Conservation (phyloP, 1,140 invertebrate genomes). For the Cecropterus lyciades region DNA sequence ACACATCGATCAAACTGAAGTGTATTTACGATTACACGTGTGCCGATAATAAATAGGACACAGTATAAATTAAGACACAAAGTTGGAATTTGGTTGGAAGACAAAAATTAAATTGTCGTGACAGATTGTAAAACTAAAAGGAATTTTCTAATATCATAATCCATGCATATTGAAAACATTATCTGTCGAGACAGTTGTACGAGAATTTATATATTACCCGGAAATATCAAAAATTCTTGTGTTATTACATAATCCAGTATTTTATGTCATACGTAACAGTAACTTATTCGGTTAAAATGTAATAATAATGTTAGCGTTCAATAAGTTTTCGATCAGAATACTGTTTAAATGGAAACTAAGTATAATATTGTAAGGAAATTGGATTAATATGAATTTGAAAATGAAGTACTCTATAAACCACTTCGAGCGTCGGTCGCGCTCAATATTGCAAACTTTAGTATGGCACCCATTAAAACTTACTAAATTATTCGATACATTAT, state of each 20-base stretch:
- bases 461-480: conserved; percentile 5
- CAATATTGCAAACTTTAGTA: conserved; percentile 6
- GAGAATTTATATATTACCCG: no score
- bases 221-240: no score
- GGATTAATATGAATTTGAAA: neutral
- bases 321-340: neutral
- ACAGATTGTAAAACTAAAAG: no score
- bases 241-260: neutral
- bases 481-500: conserved; percentile 11
- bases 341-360: neutral
- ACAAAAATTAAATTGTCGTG: no score
- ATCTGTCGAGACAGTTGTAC: no score
- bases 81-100: no score
- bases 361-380: neutral
- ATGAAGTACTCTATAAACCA: neutral
- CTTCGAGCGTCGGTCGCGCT: neutral
- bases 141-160: no score
- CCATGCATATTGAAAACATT: no score
- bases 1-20: neutral
- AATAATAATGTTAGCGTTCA: no score
- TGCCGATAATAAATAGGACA: no score
- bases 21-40: no score
- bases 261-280: neutral
- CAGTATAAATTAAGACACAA: no score
- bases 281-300: neutral